Evolutionary conservation across 2,888 invertebrate species (phyloP), one percentile per base, ranked within the genome.

Genomic region (Lasioglossum pauxillum): DNA sequence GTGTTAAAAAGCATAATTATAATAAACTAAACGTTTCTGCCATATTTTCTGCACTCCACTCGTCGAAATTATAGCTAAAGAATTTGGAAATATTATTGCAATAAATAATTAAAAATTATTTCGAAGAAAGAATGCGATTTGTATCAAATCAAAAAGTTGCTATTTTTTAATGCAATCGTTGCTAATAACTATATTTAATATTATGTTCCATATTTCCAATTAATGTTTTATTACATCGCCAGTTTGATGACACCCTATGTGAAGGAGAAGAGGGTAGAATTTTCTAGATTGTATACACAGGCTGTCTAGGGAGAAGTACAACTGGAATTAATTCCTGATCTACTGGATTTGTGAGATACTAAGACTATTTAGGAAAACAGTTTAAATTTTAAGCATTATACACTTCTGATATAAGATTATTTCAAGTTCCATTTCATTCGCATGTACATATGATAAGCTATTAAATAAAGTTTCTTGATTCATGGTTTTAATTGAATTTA

Each of bases 261-360:
- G 41, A n/a, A 41, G 38, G 41, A 41, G 38, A 38, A 71, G 38
- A n/a, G 41, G 41, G 71, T n/a, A 41, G 38, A 71, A 38, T n/a
- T 4, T 71, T 38, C n/a, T 71, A 71, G 19, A 69, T 14, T 41
- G 14, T 71, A n/a, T 41, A n/a, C 23, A 71, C n/a, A 41, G 38
- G 57, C n/a, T 23, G 64, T 64, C n/a, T 46, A 46, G 60, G 53
- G 27, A 64, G 27, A 60, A 76, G 46, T 46, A 76, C 27, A 53
- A 53, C 60, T 76, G 60, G 31, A 60, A 38, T 76, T 41, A 69
- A 23, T n/a, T 27, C 38, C 38, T 41, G 46, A 49, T 31, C 53
- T 53, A 53, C 38, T 72, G 49, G 44, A n/a, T 60, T 38, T 14
- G 60, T 4, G 88, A 67, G 49, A 41, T 14, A 71, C 71, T 71